Conservation (phyloP, 1,140 invertebrate genomes). For the Agrilus planipennis region DNA sequence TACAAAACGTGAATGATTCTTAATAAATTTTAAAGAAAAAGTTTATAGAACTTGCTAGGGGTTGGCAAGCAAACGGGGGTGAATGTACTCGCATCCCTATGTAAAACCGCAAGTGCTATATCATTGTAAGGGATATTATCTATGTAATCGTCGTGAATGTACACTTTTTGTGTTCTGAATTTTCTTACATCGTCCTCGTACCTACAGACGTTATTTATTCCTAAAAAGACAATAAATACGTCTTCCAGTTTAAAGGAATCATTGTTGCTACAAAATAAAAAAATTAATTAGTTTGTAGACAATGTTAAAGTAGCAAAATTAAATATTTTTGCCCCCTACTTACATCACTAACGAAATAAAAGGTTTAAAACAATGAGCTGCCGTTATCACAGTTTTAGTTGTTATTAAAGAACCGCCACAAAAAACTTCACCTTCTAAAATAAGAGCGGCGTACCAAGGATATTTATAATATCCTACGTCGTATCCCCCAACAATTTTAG, state of each 20-base stretch:
- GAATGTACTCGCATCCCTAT: slow-evolving; percentile 13
- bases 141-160: slow-evolving; percentile 24
- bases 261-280: slow-evolving; percentile 3
- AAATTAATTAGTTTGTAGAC: background rate
- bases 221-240: slow-evolving; percentile 20
- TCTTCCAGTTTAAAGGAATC: slow-evolving; percentile 18
- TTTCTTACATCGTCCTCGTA: slow-evolving; percentile 16
- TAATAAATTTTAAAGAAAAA: background rate
- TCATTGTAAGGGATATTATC: slow-evolving; percentile 25
- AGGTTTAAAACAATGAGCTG: slow-evolving; percentile 28
- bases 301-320: background rate
- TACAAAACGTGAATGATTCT: slow-evolving; percentile 3
- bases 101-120: slow-evolving; percentile 22
- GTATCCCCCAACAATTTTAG: slow-evolving; percentile 24
- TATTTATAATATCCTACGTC: slow-evolving; percentile 29
- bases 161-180: slow-evolving; percentile 20
- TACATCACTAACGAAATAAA: slow-evolving; percentile 11
- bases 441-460: slow-evolving; percentile 28
- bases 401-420: slow-evolving; percentile 28
- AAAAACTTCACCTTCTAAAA: slow-evolving; percentile 12
- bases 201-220: slow-evolving; percentile 25
- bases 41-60: background rate
- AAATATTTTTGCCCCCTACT: slow-evolving; percentile 1
- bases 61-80: slow-evolving; percentile 21
- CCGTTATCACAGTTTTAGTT: slow-evolving; percentile 19